Conservation (phyloP, 2,113 vertebrate genomes). For the Alaudala cheleensis region DNA sequence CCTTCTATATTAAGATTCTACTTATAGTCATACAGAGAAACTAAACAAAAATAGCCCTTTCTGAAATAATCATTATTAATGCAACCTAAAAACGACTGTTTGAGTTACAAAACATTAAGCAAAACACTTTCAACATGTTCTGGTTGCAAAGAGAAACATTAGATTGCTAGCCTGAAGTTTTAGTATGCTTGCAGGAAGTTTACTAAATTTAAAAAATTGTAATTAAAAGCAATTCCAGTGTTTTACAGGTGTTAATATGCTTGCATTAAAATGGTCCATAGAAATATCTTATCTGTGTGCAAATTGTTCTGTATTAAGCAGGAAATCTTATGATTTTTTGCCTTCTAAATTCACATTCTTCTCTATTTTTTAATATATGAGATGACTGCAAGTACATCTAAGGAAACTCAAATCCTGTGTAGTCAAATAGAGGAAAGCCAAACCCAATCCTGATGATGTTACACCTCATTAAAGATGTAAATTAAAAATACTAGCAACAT, state of each 20-base stretch:
- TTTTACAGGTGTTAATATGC: not conserved
- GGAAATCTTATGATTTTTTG: not conserved
- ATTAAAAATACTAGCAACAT: conserved; percentile 70
- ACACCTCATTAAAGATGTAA: conserved; percentile 70
- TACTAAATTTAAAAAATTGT: not conserved
- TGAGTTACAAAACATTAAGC: not conserved
- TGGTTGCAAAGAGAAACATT: not conserved
- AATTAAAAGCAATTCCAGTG: not conserved
- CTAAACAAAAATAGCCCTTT: not conserved
- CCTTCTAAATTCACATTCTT: not conserved
- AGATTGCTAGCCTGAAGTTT: not conserved
- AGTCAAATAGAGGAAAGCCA: conserved; percentile 8
- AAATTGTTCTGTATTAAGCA: not conserved
- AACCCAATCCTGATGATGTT: conserved; percentile 17
- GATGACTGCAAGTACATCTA: not conserved
- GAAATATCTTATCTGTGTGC: not conserved
- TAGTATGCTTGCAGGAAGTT: not conserved
- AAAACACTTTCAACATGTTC: not conserved
- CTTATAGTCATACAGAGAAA: not conserved
- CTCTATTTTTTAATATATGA: not conserved
- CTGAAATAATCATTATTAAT: not conserved
- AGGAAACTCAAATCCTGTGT: not conserved
- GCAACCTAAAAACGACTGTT: not conserved
- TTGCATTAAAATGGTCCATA: not conserved
- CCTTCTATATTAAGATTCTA: not conserved